Base-by-base conservation (phyloP, 2,113 vertebrate genomes). In the Numida meleagris region DNA sequence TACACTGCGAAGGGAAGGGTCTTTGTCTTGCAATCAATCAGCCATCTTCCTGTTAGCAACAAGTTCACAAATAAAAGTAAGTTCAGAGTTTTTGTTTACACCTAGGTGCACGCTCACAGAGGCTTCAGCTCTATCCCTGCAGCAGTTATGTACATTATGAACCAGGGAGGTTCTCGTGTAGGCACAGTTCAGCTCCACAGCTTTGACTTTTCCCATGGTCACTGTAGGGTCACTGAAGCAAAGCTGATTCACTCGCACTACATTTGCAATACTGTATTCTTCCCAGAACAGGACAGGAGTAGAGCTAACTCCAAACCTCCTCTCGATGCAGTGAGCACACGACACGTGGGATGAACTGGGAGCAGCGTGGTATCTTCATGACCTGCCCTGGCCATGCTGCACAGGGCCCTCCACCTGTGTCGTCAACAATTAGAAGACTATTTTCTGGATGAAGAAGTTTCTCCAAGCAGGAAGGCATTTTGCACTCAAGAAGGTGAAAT, bases 1-100 rank as follows among this genome's bases (percentile, higher is more conserved):
- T 75, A 79, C 89, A 31, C 1, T 8, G 57, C 43, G 45, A 80
- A 90, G 89, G 91, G 93, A 94, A 95, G 75, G 90, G 94, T 91
- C 93, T 93, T 95, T 95, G 92, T 95, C 90, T 86, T 72, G 80
- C 82, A 95, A 91, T 95, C 82, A 94, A 90, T 95, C 87, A 96
- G 85, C 73, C 68, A 88, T 53, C 80, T 97, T 97, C 95, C 95
- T 97, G 95, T 95, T 68, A 75, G 68, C 86, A 94, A 50, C 86
- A 27, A 45, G 43, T 65, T 91, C 46, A 93, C 17, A 19, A 71
- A 38, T 34, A 51, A 51, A 20, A 71, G 36, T 19, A 51, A 48
- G 42, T 24, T 46, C 55, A 38, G 33, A 23, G 12, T 24, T 19
- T 50, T 38, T n/a, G 29, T 25, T 63, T 23, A 17, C 36, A 38